phyloP scores from a whole-genome alignment of 2,113 vertebrate species.

The Pluvianellus socialis region DNA sequence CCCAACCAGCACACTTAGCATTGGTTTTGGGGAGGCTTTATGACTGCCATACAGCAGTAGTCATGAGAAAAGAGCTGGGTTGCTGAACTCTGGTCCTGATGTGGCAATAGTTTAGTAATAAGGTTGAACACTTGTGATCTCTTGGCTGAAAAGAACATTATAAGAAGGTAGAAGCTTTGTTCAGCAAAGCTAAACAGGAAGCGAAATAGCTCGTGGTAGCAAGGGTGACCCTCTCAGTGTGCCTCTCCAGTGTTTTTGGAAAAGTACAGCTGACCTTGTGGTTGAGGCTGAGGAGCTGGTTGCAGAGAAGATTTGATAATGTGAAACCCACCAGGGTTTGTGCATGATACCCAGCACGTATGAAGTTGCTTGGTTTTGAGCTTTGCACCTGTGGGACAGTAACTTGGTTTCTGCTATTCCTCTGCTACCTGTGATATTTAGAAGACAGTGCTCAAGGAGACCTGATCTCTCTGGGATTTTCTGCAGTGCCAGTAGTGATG shows the following conservation, averaged over 20 bases:
- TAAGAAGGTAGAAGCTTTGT: background rate
- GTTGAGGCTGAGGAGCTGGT: background rate
- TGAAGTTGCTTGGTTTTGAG: background rate
- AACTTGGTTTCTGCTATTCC: background rate
- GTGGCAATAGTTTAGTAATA: background rate
- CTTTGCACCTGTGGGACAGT: background rate
- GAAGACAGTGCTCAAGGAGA: no score
- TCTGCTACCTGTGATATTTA: background rate
- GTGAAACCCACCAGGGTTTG: background rate
- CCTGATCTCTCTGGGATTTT: background rate
- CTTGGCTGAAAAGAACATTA: background rate
- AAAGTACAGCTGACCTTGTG: background rate
- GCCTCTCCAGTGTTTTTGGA: background rate
- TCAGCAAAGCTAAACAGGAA: background rate
- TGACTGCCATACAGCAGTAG: accelerated
- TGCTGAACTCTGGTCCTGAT: background rate
- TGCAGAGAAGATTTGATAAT: no score
- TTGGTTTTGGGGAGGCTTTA: background rate
- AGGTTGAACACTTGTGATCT: background rate
- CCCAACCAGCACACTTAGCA: background rate
- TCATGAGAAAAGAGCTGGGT: background rate
- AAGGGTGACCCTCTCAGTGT: background rate
- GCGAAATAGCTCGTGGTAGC: background rate
- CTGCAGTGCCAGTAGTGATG: accelerated
- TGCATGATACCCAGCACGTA: accelerated